Evolutionary conservation across 2,797 vertebrate species (phyloP).

Genomic region (Acanthurus lineatus): DNA sequence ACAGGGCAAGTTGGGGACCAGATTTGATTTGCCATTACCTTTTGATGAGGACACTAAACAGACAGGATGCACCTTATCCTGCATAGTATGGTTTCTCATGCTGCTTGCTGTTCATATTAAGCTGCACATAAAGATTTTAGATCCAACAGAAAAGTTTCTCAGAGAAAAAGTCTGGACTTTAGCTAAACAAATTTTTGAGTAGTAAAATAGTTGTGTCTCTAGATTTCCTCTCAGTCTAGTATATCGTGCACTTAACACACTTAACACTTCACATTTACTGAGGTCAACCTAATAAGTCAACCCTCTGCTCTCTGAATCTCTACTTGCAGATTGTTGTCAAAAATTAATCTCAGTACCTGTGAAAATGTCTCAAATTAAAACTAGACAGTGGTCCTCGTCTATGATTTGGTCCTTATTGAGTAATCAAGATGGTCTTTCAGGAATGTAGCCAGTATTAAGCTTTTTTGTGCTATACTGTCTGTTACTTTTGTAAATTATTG

Average conservation of each 20-base stretch:
- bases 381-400: neutral
- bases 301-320: neutral
- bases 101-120: neutral
- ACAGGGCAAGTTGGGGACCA: neutral
- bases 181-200: neutral
- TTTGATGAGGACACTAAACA: neutral
- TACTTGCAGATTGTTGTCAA: neutral
- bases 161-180: neutral
- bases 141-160: neutral
- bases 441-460: neutral
- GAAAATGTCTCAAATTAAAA: neutral
- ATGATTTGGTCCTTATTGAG: neutral
- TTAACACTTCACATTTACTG: neutral
- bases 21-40: neutral
- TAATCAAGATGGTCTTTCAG: neutral
- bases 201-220: neutral
- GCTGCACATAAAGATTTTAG: neutral
- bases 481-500: conserved; percentile 4
- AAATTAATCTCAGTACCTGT: neutral
- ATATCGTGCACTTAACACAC: neutral
- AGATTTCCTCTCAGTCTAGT: neutral
- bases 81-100: neutral
- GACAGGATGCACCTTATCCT: neutral
- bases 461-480: neutral
- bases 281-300: neutral